Evolutionary conservation across 2,888 invertebrate species (phyloP).

Genomic region (Melanotus villosus): DNA sequence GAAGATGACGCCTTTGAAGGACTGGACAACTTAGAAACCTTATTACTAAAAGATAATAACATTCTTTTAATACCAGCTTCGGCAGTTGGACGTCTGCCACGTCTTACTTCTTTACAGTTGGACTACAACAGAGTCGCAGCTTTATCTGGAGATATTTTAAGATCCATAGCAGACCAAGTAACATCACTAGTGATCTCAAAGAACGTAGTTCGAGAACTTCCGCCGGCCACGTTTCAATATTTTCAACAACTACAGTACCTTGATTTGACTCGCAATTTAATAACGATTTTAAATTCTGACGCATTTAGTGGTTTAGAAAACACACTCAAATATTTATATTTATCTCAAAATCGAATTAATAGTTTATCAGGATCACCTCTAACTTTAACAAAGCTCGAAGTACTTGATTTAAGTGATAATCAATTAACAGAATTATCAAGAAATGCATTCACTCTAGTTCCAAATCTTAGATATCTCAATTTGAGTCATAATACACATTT

Average conservation of each 20-base stretch:
- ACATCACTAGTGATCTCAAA: slow-evolving; percentile 81
- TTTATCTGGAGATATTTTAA: slow-evolving; percentile 83
- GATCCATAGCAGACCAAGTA: slow-evolving; percentile 80
- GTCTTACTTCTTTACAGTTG: slow-evolving; percentile 80
- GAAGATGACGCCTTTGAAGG: slow-evolving; percentile 92
- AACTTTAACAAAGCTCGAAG: slow-evolving; percentile 75
- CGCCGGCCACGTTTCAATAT: slow-evolving; percentile 83
- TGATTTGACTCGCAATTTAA: slow-evolving; percentile 85
- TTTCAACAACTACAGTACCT: slow-evolving; percentile 81
- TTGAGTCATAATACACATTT: slow-evolving; percentile 83
- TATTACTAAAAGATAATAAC: slow-evolving; percentile 89
- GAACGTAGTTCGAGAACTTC: slow-evolving; percentile 90
- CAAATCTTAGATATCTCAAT: slow-evolving; percentile 80
- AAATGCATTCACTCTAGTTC: slow-evolving; percentile 77
- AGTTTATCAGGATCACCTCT: slow-evolving; percentile 77
- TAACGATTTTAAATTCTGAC: slow-evolving; percentile 79
- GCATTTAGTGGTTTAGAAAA: slow-evolving; percentile 85
- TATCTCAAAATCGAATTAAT: slow-evolving; percentile 82
- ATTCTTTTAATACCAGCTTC: slow-evolving; percentile 88
- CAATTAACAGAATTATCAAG: slow-evolving; percentile 80
- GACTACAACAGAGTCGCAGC: slow-evolving; percentile 92
- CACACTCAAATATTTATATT: slow-evolving; percentile 78
- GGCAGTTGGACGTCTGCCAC: slow-evolving; percentile 85
- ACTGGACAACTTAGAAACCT: slow-evolving; percentile 80
- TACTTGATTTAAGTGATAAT: slow-evolving; percentile 85